phyloP scores from a whole-genome alignment of 2,113 vertebrate species.

The Oreocharis arfaki region DNA sequence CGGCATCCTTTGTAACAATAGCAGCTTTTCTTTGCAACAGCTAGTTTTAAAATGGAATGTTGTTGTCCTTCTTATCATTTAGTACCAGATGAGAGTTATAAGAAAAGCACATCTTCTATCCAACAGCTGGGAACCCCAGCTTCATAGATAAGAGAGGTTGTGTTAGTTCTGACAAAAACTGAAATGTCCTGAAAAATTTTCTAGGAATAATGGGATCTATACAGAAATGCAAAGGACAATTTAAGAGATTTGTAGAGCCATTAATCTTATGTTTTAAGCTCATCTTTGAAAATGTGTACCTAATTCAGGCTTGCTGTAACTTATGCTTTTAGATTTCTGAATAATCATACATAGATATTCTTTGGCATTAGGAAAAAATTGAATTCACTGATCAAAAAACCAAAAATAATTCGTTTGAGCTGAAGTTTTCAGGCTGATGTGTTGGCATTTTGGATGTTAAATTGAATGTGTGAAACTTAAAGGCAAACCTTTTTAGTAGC shows the following conservation, averaged over 20 bases:
- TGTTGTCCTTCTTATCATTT: conserved; percentile 69
- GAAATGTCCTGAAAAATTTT: conserved; percentile 56
- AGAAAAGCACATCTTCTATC: conserved; percentile 59
- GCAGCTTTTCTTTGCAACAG: conserved; percentile 42
- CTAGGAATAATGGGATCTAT: conserved; percentile 67
- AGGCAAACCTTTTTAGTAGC: not conserved
- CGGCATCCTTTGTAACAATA: conserved; percentile 44
- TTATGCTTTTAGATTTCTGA: not conserved
- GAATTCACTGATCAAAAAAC: conserved; percentile 44
- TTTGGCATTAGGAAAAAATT: conserved; percentile 3
- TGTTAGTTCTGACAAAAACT: conserved; percentile 55
- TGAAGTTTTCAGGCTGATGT: not conserved
- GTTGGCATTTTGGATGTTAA: not conserved
- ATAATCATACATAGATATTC: not conserved
- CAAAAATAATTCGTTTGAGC: conserved; percentile 13
- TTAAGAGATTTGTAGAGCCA: conserved; percentile 55
- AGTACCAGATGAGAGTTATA: conserved; percentile 57
- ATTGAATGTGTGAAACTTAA: not conserved
- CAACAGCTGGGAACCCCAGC: conserved; percentile 69
- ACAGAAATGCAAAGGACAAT: conserved; percentile 62
- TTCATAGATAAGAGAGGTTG: conserved; percentile 71
- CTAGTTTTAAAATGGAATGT: conserved; percentile 56
- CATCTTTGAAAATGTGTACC: conserved; percentile 32
- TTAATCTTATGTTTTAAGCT: conserved; percentile 69
- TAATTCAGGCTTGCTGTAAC: conserved; percentile 17